phyloP scores from a whole-genome alignment of 2,797 vertebrate species.

The Paramormyrops hopkinsi region DNA sequence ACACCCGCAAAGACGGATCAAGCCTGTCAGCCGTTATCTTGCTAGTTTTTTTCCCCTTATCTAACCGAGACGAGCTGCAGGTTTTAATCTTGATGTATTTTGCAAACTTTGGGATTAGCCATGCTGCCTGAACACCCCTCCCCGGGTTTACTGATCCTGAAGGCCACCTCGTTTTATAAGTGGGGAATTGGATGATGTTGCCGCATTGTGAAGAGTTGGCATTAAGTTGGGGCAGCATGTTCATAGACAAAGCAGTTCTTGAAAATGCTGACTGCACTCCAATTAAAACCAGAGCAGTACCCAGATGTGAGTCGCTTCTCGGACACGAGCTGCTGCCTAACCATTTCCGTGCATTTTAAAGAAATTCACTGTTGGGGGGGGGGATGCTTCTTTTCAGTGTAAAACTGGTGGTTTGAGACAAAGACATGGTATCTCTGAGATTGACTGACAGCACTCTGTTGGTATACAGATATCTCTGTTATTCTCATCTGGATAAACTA shows the following conservation, averaged over 20 bases:
- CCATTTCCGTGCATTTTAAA: background rate
- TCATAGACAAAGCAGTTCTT: background rate
- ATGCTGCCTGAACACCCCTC: background rate
- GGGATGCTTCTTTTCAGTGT: background rate
- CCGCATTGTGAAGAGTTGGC: conserved; percentile 1
- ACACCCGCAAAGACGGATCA: conserved; percentile 14
- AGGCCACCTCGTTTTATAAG: background rate
- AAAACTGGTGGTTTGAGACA: background rate
- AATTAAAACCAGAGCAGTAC: conserved; percentile 3
- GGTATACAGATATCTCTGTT: background rate
- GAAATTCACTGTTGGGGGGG: background rate
- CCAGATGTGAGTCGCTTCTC: background rate
- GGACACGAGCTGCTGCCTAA: background rate
- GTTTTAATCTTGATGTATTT: conserved; percentile 5
- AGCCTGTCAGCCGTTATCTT: background rate
- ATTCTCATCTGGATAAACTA: background rate
- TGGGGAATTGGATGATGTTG: background rate
- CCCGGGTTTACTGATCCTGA: background rate
- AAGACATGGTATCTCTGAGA: conserved; percentile 21
- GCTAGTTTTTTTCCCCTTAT: background rate
- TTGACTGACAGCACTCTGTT: conserved; percentile 49
- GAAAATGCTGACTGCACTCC: conserved; percentile 17
- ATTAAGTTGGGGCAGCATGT: conserved; percentile 4
- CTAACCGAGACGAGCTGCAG: background rate
- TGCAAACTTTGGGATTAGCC: conserved; percentile 15